Percentiles rank a stretch among this genome's conserved stretches.
Conservation (phyloP, 1,140 invertebrate species). For the Yoshiicerus persimilis region DNA sequence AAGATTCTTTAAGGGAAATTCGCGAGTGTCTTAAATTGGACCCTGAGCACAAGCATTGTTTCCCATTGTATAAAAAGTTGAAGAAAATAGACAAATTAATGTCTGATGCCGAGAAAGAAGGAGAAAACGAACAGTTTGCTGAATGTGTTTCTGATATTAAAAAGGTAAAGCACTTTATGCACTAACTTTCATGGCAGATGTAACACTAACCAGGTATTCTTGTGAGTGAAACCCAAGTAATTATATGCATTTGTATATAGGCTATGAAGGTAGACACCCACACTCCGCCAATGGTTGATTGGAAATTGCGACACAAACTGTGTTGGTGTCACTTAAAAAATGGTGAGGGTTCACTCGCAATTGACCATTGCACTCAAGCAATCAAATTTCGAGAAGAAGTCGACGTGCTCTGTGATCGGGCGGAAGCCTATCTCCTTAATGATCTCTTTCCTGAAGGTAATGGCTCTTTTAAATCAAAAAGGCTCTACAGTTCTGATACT, state of each 20-base stretch:
- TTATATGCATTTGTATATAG: slow-evolving; percentile 48
- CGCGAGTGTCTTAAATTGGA: slow-evolving; percentile 97
- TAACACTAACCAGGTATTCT: too few relatives aligned
- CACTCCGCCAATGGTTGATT: slow-evolving; percentile 60
- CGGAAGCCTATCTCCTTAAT: slow-evolving; percentile 83
- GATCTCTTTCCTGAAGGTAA: slow-evolving; percentile 92
- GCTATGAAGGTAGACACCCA: slow-evolving; percentile 67
- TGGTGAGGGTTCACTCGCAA: slow-evolving; percentile 62
- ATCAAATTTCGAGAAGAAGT: slow-evolving; percentile 75
- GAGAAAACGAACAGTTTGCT: slow-evolving; percentile 63
- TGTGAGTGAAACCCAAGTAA: too few relatives aligned
- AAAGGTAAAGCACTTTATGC: slow-evolving; percentile 57
- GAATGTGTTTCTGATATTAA: slow-evolving; percentile 75
- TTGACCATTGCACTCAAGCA: slow-evolving; percentile 78
- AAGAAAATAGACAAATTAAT: slow-evolving; percentile 92
- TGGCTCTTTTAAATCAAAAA: slow-evolving; percentile 3
- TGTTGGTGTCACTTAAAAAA: slow-evolving; percentile 74
- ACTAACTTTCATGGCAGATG: too few relatives aligned
- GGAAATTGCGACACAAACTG: slow-evolving; percentile 60
- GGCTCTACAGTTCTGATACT: too few relatives aligned
- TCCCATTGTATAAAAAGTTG: slow-evolving; percentile 94
- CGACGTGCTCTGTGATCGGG: slow-evolving; percentile 82
- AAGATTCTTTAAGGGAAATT: slow-evolving; percentile 87
- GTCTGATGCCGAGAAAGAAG: slow-evolving; percentile 65
- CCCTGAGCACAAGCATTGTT: slow-evolving; percentile 95